phyloP scores from a whole-genome alignment of 1,140 invertebrate species.

The Polypedilum vanderplanki region DNA sequence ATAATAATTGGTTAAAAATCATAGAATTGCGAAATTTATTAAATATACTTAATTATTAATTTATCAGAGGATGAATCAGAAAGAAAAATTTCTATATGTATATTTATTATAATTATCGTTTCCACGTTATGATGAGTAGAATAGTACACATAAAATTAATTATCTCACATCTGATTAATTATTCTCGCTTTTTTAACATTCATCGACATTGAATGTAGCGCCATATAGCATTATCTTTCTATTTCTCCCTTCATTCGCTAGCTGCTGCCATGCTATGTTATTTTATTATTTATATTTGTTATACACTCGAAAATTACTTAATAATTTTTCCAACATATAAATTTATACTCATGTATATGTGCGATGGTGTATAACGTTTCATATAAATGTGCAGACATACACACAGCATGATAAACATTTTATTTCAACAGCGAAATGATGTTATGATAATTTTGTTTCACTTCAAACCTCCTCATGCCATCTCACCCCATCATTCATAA shows the following conservation, averaged over 20 bases:
- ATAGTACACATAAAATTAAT: neutral
- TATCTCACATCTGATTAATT: neutral
- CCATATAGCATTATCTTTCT: too few species aligned
- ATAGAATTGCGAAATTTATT: too few species aligned
- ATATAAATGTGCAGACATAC: neutral
- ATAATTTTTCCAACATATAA: conserved; percentile 1
- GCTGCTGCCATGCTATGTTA: neutral
- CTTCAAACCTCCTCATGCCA: neutral
- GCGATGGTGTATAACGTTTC: too few species aligned
- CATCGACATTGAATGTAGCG: neutral
- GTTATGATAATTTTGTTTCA: conserved; percentile 7
- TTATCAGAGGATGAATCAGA: too few species aligned
- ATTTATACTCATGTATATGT: neutral
- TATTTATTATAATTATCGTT: conserved; percentile 15
- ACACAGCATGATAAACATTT: conserved; percentile 22
- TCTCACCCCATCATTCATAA: neutral
- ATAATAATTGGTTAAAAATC: too few species aligned
- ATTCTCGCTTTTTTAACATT: neutral
- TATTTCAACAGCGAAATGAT: neutral
- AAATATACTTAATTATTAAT: too few species aligned
- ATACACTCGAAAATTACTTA: conserved; percentile 10
- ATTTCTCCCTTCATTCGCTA: neutral
- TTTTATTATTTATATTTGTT: conserved; percentile 26
- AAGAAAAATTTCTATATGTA: too few species aligned
- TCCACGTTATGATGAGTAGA: neutral